Conservation (phyloP, 2,797 vertebrate species). For the Echiichthys vipera region DNA sequence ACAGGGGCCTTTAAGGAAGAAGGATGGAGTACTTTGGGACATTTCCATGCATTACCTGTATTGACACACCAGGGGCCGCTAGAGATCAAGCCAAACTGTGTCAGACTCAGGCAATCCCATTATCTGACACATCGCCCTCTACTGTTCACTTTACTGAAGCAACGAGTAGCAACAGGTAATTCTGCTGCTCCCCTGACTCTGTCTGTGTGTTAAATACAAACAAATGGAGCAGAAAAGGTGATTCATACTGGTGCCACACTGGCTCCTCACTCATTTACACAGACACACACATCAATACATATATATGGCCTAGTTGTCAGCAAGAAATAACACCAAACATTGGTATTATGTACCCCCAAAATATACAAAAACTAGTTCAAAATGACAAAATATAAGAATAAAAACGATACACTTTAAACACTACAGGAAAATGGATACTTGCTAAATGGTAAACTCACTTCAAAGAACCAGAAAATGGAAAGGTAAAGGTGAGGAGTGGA, state of each 20-base stretch:
- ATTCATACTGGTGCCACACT: neutral
- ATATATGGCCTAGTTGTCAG: neutral
- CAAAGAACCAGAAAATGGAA: neutral
- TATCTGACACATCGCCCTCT: slow-evolving; percentile 43
- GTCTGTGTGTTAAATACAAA: slow-evolving; percentile 31
- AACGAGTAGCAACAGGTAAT: neutral
- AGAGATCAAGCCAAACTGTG: neutral
- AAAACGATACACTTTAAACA: neutral
- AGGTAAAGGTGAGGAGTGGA: no score
- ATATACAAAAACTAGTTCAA: no score
- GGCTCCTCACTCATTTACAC: neutral
- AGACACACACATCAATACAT: slow-evolving; percentile 5
- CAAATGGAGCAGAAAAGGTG: slow-evolving; percentile 13
- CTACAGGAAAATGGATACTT: neutral
- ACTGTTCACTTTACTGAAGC: slow-evolving; percentile 10
- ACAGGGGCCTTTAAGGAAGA: neutral
- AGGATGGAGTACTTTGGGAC: neutral
- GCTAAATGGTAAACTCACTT: neutral
- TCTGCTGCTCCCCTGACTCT: neutral
- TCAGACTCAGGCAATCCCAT: neutral
- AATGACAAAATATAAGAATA: no score
- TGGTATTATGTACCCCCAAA: no score
- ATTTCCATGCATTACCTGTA: neutral
- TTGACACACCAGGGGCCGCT: slow-evolving; percentile 31
- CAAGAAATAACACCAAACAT: neutral